Conservation (phyloP, 2,888 invertebrate genomes). For the Xestia xanthographa region DNA sequence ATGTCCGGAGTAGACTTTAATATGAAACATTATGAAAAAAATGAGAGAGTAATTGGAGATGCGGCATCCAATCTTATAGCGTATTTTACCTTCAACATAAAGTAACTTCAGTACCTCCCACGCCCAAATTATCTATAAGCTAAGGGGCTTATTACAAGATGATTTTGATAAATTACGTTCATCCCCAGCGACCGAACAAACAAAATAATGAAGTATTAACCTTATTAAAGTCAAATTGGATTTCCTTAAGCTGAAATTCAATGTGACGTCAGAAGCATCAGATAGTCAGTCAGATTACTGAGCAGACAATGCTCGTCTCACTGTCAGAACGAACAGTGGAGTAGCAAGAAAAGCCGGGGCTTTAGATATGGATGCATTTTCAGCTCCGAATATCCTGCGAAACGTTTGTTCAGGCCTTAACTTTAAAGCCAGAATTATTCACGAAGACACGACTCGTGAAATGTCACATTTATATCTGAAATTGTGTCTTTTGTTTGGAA, state of each 20-base stretch:
- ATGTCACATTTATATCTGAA: conserved; percentile 49
- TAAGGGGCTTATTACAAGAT: conserved; percentile 39
- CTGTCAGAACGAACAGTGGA: conserved; percentile 51
- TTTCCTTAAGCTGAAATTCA: conserved; percentile 44
- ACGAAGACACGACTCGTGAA: conserved; percentile 58
- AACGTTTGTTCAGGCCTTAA: conserved; percentile 75
- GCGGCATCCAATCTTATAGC: conserved; percentile 12
- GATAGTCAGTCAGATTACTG: conserved; percentile 57
- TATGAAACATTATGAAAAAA: background rate
- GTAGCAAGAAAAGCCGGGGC: conserved; percentile 61
- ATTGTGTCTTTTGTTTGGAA: conserved; percentile 45
- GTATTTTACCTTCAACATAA: background rate
- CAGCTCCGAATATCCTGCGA: conserved; percentile 58
- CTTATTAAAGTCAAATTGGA: conserved; percentile 53
- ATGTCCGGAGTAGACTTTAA: conserved; percentile 2
- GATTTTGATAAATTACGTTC: conserved; percentile 51
- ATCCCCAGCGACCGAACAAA: conserved; percentile 35
- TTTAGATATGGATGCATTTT: conserved; percentile 72
- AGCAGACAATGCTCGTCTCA: conserved; percentile 49
- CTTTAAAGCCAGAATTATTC: conserved; percentile 76
- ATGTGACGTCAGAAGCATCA: conserved; percentile 40
- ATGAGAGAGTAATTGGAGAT: background rate
- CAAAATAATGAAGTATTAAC: conserved; percentile 57
- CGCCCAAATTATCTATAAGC: conserved; percentile 29
- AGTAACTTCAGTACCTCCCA: conserved; percentile 10